Evolutionary conservation across 2,888 invertebrate genomes (phyloP).

Genomic region (Nephrocerus scutellatus): DNA sequence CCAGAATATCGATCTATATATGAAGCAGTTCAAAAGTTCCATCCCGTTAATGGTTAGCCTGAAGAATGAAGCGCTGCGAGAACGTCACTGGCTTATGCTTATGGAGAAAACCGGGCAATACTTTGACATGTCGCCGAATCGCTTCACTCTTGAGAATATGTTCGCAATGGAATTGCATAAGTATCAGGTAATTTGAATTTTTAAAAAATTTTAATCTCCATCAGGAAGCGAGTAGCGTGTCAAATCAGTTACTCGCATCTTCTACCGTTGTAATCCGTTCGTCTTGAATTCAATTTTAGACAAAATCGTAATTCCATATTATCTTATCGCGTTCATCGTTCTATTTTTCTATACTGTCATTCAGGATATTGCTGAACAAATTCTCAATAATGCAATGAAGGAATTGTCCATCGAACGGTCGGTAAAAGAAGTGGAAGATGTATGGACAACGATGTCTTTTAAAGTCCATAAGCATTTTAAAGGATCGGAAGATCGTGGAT

Average conservation of each 20-base stretch:
- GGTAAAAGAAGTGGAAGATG: slow-evolving; percentile 72
- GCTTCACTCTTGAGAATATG: slow-evolving; percentile 88
- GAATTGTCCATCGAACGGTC: slow-evolving; percentile 87
- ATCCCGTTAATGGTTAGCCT: slow-evolving; percentile 85
- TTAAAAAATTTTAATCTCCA: not conserved
- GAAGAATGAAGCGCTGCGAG: slow-evolving; percentile 83
- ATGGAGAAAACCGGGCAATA: slow-evolving; percentile 75
- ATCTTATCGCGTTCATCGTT: not conserved
- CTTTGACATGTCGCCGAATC: slow-evolving; percentile 82
- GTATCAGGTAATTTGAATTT: slow-evolving; percentile 54
- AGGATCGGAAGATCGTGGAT: slow-evolving; percentile 71
- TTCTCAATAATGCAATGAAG: slow-evolving; percentile 82
- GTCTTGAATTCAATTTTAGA: not conserved
- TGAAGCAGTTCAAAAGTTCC: slow-evolving; percentile 81
- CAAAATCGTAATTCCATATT: slow-evolving; percentile 1
- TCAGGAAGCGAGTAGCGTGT: not conserved
- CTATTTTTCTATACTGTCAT: slow-evolving; percentile 7
- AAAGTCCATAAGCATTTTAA: slow-evolving; percentile 61
- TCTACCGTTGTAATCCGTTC: not conserved
- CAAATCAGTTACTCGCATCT: not conserved
- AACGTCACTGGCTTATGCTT: slow-evolving; percentile 82
- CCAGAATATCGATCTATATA: slow-evolving; percentile 64
- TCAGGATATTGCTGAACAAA: slow-evolving; percentile 68
- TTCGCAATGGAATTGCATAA: slow-evolving; percentile 86
- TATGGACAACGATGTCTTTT: slow-evolving; percentile 62